Percentiles rank a stretch among this genome's conserved stretches.
phyloP scores from a whole-genome alignment of 2,113 vertebrate genomes.

The Anser cygnoides region DNA sequence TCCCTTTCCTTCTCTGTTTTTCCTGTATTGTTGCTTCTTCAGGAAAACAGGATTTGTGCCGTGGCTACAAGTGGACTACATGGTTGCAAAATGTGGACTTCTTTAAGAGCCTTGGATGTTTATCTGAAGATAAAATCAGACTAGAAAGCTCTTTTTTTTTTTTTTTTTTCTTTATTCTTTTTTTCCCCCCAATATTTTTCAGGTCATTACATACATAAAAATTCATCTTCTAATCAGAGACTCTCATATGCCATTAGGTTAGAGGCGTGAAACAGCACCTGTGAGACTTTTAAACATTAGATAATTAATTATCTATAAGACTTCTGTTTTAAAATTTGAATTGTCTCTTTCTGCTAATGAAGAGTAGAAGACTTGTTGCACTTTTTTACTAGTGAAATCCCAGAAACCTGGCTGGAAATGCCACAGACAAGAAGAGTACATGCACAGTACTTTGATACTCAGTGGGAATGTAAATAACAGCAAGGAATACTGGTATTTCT shows the following conservation, averaged over 20 bases:
- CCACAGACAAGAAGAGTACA: background rate
- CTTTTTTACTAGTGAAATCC: background rate
- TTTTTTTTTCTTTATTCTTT: too few relatives aligned
- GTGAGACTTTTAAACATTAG: background rate
- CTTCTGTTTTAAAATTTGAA: background rate
- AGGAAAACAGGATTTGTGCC: background rate
- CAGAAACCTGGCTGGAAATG: background rate
- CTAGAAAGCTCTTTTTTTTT: background rate
- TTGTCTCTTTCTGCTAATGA: background rate
- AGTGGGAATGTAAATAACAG: background rate
- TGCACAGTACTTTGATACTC: background rate
- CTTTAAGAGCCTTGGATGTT: background rate
- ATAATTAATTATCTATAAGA: background rate
- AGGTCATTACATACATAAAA: background rate
- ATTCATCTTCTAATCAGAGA: background rate
- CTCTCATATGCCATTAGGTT: background rate
- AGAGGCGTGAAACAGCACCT: background rate
- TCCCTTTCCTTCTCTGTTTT: background rate
- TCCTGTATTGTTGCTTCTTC: background rate
- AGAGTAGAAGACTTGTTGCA: background rate
- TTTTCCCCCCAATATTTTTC: background rate
- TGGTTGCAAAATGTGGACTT: background rate
- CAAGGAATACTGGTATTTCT: background rate
- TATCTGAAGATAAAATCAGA: background rate
- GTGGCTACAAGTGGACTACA: rapidly evolving